Base-by-base conservation (phyloP, 2,797 vertebrate species). In the Macroramphosus scolopax region DNA sequence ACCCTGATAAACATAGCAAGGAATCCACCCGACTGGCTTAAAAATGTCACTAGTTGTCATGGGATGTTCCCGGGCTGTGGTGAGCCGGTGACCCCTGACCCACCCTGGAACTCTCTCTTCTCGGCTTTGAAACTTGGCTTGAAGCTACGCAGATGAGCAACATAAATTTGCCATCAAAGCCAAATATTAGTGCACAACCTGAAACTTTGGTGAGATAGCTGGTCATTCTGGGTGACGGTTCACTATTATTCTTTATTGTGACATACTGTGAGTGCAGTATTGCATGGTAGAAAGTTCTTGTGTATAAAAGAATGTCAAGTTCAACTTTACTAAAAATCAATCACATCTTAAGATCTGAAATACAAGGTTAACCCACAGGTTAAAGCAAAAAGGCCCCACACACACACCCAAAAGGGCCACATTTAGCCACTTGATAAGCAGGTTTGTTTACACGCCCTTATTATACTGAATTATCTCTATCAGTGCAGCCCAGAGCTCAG, bases 1-100 rank as follows among this genome's bases (percentile, higher is more conserved):
- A 57, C 66, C 56, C 48, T 57, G 63, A 73, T 71, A 78, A 75
- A 75, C 44, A 63, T 70, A 73, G 75, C 48, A 52, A 59, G 30
- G 51, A 77, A 76, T 81, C 65, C 9, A 20, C 5, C 17, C 1
- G 5, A 50, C 43, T 59, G 68, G 40, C 48, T 72, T 72, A 65
- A 75, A 78, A 68, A 68, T 52, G 61, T 60, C 43, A 15, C 31
- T 41, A 13, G 54, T 68, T 44, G 52, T 72, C 50, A 53, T 37
- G 61, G 62, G 72, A 75, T 45, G 20, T 64, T 57, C 50, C 60
- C 26, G 40, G 50, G 20, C 44, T 61, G 17, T 71, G 36, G 56
- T 35, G 51, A 30, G 52, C 52, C 49, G 42, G 17, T 69, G 71
- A 78, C 68, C 72, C 20, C 44, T 44, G 50, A 51, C 63, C 57